A percentile compares a stretch with the other conserved stretches of the same genome.
These are phyloP conservation scores for Bicyclus anynana DNA, from an alignment of 1,140 invertebrate genomes.

Conservation along the genomic window DNA sequence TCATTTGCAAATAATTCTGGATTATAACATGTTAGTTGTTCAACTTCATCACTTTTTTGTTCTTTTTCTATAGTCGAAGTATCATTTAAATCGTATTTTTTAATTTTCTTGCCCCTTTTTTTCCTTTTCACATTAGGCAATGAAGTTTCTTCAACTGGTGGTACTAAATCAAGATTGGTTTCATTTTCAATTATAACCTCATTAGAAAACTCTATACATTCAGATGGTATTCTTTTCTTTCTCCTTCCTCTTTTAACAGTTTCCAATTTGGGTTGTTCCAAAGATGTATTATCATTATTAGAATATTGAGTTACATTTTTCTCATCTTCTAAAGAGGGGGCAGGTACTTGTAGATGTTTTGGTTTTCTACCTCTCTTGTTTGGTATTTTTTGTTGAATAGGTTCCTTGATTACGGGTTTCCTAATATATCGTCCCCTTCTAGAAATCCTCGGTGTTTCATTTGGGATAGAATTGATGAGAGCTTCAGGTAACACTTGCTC, in stretches of 20 bases:
- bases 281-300: not conserved
- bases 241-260: slow-evolving; percentile 6
- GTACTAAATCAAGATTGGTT: not conserved
- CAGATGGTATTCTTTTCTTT: slow-evolving; percentile 1
- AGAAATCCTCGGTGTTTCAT: not conserved
- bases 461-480: not conserved
- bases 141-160: not conserved
- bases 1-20: slow-evolving; percentile 1
- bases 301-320: not conserved
- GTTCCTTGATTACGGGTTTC: not conserved
- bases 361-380: slow-evolving; percentile 16
- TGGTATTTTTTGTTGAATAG: not conserved
- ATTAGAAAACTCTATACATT: not conserved
- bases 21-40: not conserved
- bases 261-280: not conserved
- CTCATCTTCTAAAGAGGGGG: not conserved
- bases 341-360: not conserved
- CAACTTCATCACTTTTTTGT: not conserved
- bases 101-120: not conserved
- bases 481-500: not conserved
- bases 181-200: not conserved
- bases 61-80: not conserved
- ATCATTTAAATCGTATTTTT: not conserved
- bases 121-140: not conserved
- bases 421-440: not conserved